phyloP scores from a whole-genome alignment of 1,140 invertebrate genomes.

The Aphidius gifuensis region DNA sequence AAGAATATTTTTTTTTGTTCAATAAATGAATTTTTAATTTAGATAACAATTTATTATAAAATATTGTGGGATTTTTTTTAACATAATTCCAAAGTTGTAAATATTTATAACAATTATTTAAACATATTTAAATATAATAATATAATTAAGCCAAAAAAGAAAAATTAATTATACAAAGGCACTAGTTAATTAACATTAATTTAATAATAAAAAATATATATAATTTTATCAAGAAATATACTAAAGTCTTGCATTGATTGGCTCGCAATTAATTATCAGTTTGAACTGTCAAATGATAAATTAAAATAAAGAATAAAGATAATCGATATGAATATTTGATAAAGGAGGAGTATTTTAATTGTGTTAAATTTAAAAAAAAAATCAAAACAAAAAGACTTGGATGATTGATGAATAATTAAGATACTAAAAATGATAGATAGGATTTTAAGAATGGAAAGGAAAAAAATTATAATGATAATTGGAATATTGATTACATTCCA shows the following conservation, averaged over 20 bases:
- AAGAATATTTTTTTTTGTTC: too few relatives aligned
- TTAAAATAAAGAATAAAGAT: background rate
- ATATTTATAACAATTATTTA: too few relatives aligned
- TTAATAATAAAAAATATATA: background rate
- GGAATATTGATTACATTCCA: conserved; percentile 79
- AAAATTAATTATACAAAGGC: background rate
- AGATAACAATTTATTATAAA: too few relatives aligned
- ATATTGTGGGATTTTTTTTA: too few relatives aligned
- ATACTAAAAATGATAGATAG: background rate
- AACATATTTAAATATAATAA: too few relatives aligned
- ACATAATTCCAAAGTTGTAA: too few relatives aligned
- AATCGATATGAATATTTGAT: background rate
- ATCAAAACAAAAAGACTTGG: background rate
- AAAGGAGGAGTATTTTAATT: background rate
- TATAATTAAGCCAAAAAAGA: too few relatives aligned
- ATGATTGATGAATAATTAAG: background rate
- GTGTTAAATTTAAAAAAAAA: background rate
- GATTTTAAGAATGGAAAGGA: background rate
- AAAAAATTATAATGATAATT: background rate
- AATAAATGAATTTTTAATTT: too few relatives aligned
- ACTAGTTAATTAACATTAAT: background rate
- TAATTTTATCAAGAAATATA: conserved; percentile 6
- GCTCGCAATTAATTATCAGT: conserved; percentile 25
- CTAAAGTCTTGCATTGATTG: conserved; percentile 32
- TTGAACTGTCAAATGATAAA: too few relatives aligned